Evolutionary conservation across 2,888 invertebrate species (phyloP).

Genomic region (Elysia crispata): DNA sequence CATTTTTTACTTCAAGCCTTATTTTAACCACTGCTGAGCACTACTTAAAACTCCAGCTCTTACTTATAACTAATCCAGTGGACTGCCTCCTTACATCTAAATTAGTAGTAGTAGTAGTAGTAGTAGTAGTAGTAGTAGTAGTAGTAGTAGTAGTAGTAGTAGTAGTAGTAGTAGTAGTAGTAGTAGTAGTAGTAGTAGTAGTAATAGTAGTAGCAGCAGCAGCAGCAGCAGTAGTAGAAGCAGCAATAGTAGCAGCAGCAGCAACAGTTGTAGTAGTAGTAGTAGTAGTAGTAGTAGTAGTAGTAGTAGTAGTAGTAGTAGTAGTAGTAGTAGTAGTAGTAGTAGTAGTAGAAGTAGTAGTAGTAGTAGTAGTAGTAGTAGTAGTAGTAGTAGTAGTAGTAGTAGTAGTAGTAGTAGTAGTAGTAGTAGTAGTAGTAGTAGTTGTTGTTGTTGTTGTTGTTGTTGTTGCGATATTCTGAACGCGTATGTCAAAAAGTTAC

Average conservation of each 20-base stretch:
- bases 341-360: neutral
- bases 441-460: too few relatives aligned
- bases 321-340: neutral
- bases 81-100: too few relatives aligned
- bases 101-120: neutral
- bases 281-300: neutral
- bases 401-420: slow-evolving; percentile 14
- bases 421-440: neutral
- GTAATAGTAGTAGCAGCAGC: neutral
- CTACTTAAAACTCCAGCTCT: too few relatives aligned
- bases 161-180: neutral
- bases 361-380: neutral
- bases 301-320: slow-evolving; percentile 3
- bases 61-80: too few relatives aligned
- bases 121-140: neutral
- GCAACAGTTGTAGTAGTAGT: too few relatives aligned
- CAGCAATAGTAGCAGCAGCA: too few relatives aligned
- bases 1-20: too few relatives aligned
- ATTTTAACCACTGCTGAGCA: too few relatives aligned
- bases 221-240: too few relatives aligned
- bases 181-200: neutral
- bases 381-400: neutral
- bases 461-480: neutral
- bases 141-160: neutral
- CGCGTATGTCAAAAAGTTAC: neutral